Conservation (phyloP, 1,140 invertebrate species). For the Caenorhabditis latens region DNA sequence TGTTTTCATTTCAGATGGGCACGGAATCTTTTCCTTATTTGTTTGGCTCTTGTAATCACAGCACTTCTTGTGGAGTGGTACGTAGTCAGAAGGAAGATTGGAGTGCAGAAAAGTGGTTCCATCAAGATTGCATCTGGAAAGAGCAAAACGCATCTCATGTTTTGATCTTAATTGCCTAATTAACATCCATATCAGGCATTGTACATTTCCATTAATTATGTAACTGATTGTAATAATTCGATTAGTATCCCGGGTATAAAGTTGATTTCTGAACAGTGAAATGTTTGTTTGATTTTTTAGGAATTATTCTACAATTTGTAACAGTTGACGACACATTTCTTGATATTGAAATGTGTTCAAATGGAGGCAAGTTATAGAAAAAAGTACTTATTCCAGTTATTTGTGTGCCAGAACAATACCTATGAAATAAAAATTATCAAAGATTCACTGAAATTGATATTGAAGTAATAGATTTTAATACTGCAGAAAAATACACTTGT, state of each 20-base stretch:
- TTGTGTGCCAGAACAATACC: too few relatives aligned
- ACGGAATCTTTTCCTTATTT: constrained; percentile 59
- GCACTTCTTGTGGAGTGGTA: constrained; percentile 69
- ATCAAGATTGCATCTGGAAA: constrained; percentile 56
- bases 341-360: neutral
- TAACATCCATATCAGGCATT: neutral
- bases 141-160: constrained; percentile 67
- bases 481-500: too few relatives aligned
- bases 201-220: neutral
- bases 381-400: too few relatives aligned
- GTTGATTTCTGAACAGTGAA: neutral
- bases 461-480: too few relatives aligned
- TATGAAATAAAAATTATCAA: too few relatives aligned
- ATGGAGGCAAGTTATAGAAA: too few relatives aligned
- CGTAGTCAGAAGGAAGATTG: constrained; percentile 64
- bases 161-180: constrained; percentile 28
- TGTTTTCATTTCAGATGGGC: constrained; percentile 62
- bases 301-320: too few relatives aligned
- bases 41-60: constrained; percentile 63
- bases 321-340: neutral
- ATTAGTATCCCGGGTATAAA: neutral
- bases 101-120: constrained; percentile 62
- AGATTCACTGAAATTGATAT: too few relatives aligned
- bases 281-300: neutral
- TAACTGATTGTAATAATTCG: neutral